Evolutionary conservation across 2,113 vertebrate genomes (phyloP).

Genomic region (Oxyura jamaicensis): DNA sequence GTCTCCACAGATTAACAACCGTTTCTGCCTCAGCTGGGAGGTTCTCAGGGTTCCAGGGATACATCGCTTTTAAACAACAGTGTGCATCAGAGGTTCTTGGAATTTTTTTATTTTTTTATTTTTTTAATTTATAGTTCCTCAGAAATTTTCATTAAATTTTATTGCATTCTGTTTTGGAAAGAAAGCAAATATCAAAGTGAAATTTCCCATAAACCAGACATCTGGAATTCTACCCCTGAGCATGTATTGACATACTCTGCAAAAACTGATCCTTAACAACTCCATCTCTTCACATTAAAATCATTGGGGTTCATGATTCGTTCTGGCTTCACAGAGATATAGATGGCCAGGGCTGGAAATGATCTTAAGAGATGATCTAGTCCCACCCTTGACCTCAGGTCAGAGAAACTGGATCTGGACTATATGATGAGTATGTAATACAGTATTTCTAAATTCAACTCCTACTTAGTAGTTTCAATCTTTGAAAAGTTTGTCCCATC

Average conservation of each 20-base stretch:
- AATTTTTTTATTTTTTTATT: fast-evolving
- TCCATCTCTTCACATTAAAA: neutral
- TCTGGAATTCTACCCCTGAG: neutral
- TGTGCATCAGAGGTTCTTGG: neutral
- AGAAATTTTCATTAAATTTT: neutral
- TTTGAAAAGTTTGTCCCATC: neutral
- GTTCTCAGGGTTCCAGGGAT: neutral
- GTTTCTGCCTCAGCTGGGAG: neutral
- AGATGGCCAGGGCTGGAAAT: neutral
- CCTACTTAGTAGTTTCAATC: neutral
- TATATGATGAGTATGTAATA: neutral
- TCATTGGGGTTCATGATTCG: neutral
- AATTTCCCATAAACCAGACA: neutral
- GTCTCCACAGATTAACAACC: neutral
- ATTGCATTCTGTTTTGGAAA: neutral
- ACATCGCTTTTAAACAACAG: neutral
- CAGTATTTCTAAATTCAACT: neutral
- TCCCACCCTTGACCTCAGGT: neutral
- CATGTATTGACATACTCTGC: neutral
- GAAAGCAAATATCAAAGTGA: neutral
- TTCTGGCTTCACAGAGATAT: neutral
- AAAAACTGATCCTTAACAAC: neutral
- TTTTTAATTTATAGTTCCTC: neutral
- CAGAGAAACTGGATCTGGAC: neutral
- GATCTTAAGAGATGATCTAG: neutral